These are phyloP conservation scores for Perca flavescens DNA, from an alignment of 2,113 vertebrate species.

Conservation along the genomic window DNA sequence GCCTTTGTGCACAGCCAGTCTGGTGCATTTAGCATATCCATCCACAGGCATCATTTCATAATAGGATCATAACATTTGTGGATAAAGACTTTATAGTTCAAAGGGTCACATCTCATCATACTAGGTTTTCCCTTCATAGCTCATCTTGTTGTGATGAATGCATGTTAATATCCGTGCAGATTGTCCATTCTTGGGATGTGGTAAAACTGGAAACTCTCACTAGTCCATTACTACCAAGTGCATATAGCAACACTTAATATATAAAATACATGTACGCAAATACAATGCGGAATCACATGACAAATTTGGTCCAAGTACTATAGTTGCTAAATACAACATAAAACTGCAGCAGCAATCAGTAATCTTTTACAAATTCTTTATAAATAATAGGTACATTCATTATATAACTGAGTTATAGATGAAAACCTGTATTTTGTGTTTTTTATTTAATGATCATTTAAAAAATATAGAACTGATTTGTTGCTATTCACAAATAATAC, in stretches of 20 bases:
- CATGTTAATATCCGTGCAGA: slow-evolving; percentile 32
- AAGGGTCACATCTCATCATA: slow-evolving; percentile 53
- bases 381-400: not conserved
- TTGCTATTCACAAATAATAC: not conserved
- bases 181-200: slow-evolving; percentile 26
- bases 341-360: not conserved
- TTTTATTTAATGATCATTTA: not conserved
- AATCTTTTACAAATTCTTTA: not conserved
- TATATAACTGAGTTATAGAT: not conserved
- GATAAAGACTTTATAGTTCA: slow-evolving; percentile 69
- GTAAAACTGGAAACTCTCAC: slow-evolving; percentile 19
- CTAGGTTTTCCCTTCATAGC: not conserved
- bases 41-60: slow-evolving; percentile 58
- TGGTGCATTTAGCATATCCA: slow-evolving; percentile 45
- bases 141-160: slow-evolving; percentile 9
- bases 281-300: not conserved
- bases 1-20: slow-evolving; percentile 47
- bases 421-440: not conserved
- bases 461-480: not conserved
- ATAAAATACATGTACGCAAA: not conserved
- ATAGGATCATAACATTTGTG: slow-evolving; percentile 68
- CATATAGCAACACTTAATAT: not conserved
- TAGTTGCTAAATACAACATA: not conserved
- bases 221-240: not conserved
- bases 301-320: not conserved